These are phyloP conservation scores for Heliornis fulica DNA, from an alignment of 2,113 vertebrate species.

Conservation along the genomic window DNA sequence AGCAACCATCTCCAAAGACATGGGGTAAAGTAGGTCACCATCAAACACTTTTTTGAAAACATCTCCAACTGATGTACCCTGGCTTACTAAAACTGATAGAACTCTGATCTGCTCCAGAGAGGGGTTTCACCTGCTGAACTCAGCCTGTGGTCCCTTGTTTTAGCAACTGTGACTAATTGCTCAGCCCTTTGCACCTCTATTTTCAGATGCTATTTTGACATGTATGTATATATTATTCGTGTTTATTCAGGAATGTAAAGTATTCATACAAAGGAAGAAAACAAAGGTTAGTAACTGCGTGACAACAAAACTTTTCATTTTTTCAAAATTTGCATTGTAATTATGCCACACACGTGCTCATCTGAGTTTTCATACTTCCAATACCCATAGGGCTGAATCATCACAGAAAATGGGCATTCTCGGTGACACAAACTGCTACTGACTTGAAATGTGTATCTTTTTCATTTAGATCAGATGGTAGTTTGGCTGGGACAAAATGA, in stretches of 20 bases:
- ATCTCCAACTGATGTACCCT: not conserved
- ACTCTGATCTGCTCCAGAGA: not conserved
- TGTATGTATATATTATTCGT: not conserved
- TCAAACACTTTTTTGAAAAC: not conserved
- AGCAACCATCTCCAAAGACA: not conserved
- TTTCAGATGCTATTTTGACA: not conserved
- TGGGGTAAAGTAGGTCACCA: slow-evolving; percentile 12
- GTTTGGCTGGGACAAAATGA: not conserved
- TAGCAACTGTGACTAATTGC: not conserved
- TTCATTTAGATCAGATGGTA: not conserved
- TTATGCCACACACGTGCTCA: not conserved
- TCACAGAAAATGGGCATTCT: not conserved
- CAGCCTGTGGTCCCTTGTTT: not conserved
- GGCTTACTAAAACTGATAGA: not conserved
- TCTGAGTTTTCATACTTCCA: not conserved
- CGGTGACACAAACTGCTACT: slow-evolving; percentile 9
- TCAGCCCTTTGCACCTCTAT: not conserved
- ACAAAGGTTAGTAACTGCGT: not conserved
- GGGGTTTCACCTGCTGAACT: not conserved
- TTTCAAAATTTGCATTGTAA: not conserved
- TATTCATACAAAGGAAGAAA: not conserved
- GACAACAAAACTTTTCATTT: not conserved
- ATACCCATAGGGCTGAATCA: not conserved
- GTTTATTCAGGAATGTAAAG: slow-evolving; percentile 14
- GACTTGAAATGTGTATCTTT: not conserved